These are phyloP conservation scores for Mus pahari DNA, from an alignment of 2,113 vertebrate species.

Conservation along the genomic window DNA sequence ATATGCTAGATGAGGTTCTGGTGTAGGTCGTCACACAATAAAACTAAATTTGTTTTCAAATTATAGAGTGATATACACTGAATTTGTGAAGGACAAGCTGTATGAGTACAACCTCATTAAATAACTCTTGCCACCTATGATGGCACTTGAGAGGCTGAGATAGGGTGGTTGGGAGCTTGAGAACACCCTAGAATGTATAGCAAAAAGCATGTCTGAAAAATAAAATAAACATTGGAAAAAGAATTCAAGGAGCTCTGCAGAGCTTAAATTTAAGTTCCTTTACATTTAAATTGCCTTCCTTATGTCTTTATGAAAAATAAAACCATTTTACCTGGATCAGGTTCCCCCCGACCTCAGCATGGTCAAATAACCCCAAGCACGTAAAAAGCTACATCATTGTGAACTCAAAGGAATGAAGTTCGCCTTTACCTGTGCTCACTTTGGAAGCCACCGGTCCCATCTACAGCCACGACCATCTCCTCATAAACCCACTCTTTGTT, in stretches of 20 bases:
- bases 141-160: neutral
- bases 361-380: slow-evolving; percentile 2
- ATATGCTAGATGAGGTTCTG: neutral
- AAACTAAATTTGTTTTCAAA: neutral
- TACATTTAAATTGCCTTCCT: neutral
- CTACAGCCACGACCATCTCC: slow-evolving; percentile 52
- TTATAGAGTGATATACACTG: neutral
- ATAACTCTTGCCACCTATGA: neutral
- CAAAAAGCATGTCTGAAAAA: neutral
- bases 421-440: slow-evolving; percentile 26
- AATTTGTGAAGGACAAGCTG: neutral
- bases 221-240: neutral
- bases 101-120: neutral
- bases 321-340: neutral
- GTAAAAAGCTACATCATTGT: neutral
- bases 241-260: neutral
- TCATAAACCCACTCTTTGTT: slow-evolving; percentile 66
- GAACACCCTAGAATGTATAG: neutral
- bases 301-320: neutral
- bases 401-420: slow-evolving; percentile 14
- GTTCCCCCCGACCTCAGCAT: neutral
- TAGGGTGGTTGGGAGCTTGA: neutral
- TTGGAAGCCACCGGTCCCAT: slow-evolving; percentile 65
- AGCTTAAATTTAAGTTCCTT: neutral
- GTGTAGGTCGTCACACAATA: neutral